Percentiles rank a stretch among this genome's conserved stretches.
Evolutionary conservation across 2,113 vertebrate species (phyloP).

Genomic region (Rallus limicola): DNA sequence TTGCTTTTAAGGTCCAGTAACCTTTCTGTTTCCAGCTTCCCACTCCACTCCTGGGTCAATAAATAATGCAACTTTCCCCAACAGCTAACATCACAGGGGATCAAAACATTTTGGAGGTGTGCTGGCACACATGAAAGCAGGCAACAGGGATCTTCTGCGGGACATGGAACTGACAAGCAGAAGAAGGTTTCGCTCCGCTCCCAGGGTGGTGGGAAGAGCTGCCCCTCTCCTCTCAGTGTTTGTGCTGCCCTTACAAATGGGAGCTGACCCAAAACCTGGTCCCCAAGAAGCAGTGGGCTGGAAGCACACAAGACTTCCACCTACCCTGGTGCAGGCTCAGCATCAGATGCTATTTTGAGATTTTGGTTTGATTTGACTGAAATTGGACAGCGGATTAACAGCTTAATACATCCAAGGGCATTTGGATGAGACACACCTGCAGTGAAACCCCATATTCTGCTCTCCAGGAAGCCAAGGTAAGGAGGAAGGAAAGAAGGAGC

Average conservation of each 20-base stretch:
- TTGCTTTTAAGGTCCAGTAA: not conserved
- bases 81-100: not conserved
- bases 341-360: not conserved
- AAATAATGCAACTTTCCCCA: slow-evolving; percentile 8
- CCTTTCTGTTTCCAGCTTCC: not conserved
- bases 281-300: not conserved
- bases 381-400: not conserved
- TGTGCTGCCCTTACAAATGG: not conserved
- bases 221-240: not conserved
- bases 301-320: not conserved
- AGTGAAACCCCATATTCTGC: not conserved
- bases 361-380: not conserved
- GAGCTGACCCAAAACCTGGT: not conserved
- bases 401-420: not conserved
- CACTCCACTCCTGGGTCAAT: not conserved
- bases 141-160: not conserved
- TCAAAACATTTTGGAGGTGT: not conserved
- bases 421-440: not conserved
- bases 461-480: not conserved
- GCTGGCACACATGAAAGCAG: not conserved
- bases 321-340: not conserved
- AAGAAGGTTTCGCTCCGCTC: not conserved
- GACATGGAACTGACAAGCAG: not conserved
- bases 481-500: not conserved
- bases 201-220: not conserved